phyloP scores from a whole-genome alignment of 2,113 vertebrate species.

The Lampris megalopsis region DNA sequence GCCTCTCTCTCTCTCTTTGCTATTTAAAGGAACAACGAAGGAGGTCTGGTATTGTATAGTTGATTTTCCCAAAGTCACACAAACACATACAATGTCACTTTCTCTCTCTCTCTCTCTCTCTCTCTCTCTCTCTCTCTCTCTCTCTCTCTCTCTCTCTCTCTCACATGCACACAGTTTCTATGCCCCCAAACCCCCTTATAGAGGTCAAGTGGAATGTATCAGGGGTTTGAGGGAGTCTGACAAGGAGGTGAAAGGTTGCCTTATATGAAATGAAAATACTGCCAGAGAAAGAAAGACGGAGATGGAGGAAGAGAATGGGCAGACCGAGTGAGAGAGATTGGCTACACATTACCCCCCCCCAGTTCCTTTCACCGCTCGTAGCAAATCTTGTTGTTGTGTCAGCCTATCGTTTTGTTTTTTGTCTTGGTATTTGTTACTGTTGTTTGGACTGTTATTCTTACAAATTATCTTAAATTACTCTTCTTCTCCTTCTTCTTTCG shows the following conservation, averaged over 20 bases:
- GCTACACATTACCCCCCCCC: no score
- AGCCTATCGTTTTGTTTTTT: no score
- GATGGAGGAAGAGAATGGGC: background rate
- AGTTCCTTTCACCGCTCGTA: no score
- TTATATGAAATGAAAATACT: background rate
- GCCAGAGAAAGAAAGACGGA: background rate
- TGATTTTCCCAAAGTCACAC: no score
- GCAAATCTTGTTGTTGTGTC: no score
- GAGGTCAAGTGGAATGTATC: conserved; percentile 3
- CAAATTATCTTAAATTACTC: no score
- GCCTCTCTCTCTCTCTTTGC: no score
- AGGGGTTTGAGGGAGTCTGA: conserved; percentile 4
- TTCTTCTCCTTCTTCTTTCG: no score
- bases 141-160: background rate
- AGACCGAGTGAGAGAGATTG: background rate
- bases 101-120: background rate
- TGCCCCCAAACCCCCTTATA: background rate
- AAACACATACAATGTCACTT: background rate
- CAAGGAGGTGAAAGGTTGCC: conserved; percentile 4
- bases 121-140: background rate
- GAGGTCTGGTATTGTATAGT: no score
- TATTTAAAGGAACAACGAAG: no score
- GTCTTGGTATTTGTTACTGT: no score
- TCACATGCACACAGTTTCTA: background rate
- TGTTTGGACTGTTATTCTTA: no score